Conservation (phyloP, 2,888 invertebrate species). For the Caenorhabditis sp. region DNA sequence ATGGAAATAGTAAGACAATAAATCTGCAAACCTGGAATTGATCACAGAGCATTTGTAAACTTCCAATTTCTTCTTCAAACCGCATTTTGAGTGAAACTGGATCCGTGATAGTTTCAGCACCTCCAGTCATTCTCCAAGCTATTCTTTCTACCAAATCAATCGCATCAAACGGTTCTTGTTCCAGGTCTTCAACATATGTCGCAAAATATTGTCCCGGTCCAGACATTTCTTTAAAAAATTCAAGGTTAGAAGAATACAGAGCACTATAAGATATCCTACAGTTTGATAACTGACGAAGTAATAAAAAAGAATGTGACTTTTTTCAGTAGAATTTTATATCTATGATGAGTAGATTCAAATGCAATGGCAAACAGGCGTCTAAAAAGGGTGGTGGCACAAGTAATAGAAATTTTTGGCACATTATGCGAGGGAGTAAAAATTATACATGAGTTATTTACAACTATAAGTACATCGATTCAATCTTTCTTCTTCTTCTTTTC, state of each 20-base stretch:
- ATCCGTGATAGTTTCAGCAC: constrained; percentile 72
- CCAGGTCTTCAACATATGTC: constrained; percentile 69
- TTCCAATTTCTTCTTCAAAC: constrained; percentile 70
- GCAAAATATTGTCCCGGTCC: constrained; percentile 54
- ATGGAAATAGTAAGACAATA: not conserved
- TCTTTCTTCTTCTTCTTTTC: constrained; percentile 23
- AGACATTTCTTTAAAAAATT: not conserved
- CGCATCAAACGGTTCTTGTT: constrained; percentile 92
- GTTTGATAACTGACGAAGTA: no score
- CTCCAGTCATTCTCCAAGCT: constrained; percentile 88
- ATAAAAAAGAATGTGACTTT: no score
- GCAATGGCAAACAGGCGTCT: not conserved
- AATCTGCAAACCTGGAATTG: constrained; percentile 67
- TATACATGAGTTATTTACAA: not conserved
- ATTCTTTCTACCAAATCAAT: constrained; percentile 96
- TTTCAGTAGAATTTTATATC: not conserved
- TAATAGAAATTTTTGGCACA: not conserved
- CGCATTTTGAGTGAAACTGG: constrained; percentile 60
- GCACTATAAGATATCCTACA: no score
- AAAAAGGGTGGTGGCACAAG: not conserved
- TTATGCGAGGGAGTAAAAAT: not conserved
- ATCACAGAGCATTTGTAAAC: constrained; percentile 67
- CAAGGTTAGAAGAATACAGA: not conserved
- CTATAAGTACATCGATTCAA: not conserved
- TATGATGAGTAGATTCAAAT: constrained; percentile 4